These are phyloP conservation scores for Porites cylindrica DNA, from an alignment of 92 coral and sea anemone species.

Conservation along the genomic window DNA sequence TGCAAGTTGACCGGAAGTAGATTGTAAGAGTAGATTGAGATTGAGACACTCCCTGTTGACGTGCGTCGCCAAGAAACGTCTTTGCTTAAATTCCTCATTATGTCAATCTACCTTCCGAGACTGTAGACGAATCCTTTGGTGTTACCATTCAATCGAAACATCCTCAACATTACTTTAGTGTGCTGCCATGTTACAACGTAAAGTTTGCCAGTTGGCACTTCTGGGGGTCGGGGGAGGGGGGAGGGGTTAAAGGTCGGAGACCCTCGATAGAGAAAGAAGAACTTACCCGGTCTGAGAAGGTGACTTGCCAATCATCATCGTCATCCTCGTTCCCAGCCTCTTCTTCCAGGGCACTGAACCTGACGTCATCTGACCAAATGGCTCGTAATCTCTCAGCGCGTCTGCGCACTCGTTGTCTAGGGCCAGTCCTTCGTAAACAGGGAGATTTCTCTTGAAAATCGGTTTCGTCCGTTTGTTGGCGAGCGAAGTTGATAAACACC, in stretches of 20 bases:
- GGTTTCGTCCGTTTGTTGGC: slow-evolving; percentile 98
- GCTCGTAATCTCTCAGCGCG: slow-evolving; percentile 63
- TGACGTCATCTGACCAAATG: slow-evolving; percentile 71
- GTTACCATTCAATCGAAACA: not conserved
- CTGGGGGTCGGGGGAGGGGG: not conserved
- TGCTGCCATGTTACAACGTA: too few species aligned
- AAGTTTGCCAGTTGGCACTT: not conserved
- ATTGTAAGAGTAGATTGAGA: too few species aligned
- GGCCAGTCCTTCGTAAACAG: slow-evolving; percentile 4
- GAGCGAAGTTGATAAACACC: slow-evolving; percentile 99
- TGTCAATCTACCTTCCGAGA: too few species aligned
- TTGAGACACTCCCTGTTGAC: not conserved
- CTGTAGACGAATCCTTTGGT: too few species aligned
- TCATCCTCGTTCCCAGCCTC: slow-evolving; percentile 65
- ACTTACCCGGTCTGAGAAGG: slow-evolving; percentile 64
- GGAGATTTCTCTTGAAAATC: slow-evolving; percentile 63
- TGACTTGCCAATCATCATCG: slow-evolving; percentile 56
- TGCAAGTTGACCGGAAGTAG: too few species aligned
- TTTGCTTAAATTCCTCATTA: too few species aligned
- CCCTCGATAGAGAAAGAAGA: not conserved
- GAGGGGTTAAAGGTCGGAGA: too few species aligned
- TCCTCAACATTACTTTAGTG: not conserved
- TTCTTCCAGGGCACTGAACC: slow-evolving; percentile 74
- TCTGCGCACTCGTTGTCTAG: slow-evolving; percentile 33
- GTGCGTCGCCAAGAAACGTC: too few species aligned